phyloP scores from a whole-genome alignment of 2,888 invertebrate species.

The Idaea dimidiata region DNA sequence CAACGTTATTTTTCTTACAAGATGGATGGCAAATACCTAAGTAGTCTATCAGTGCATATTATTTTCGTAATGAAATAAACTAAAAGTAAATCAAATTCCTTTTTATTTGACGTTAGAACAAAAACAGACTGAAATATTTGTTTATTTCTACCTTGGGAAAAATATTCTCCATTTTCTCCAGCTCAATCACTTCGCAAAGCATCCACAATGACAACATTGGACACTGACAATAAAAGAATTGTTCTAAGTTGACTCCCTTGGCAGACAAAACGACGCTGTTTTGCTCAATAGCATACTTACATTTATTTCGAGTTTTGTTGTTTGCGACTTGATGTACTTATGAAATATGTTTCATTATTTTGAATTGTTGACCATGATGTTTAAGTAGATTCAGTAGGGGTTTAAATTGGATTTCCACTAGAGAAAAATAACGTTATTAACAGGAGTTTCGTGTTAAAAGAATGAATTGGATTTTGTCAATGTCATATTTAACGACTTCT shows the following conservation, averaged over 20 bases:
- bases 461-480: too few species aligned
- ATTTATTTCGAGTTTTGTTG: not conserved
- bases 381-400: not conserved
- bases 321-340: not conserved
- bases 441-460: too few species aligned
- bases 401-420: not conserved
- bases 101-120: not conserved
- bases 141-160: not conserved
- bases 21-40: too few species aligned
- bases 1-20: too few species aligned
- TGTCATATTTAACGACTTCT: too few species aligned
- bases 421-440: too few species aligned
- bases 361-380: not conserved
- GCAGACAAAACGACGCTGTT: conserved; percentile 1
- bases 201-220: not conserved
- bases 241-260: not conserved
- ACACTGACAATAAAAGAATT: conserved; percentile 1
- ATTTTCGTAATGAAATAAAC: too few species aligned
- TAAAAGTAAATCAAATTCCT: not conserved
- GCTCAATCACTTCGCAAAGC: not conserved
- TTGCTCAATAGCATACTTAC: conserved; percentile 1
- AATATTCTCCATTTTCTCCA: not conserved
- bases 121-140: not conserved
- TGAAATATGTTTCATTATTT: not conserved
- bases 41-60: too few species aligned